Percentiles rank a stretch among this genome's conserved stretches.
phyloP scores from a whole-genome alignment of 2,888 invertebrate species.

The Alsophila aescularia region DNA sequence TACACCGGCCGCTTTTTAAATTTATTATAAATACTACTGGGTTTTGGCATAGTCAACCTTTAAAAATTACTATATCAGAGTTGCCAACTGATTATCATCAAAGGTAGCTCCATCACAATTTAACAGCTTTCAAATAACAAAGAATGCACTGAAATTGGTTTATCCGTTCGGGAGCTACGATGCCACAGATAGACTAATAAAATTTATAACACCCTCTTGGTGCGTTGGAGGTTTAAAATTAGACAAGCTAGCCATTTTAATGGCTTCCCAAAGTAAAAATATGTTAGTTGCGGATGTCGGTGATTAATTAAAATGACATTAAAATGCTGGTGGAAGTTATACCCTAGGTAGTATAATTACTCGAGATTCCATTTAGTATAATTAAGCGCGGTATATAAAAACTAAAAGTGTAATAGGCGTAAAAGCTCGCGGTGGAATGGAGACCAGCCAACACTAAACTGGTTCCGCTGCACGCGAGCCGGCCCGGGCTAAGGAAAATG shows the following conservation, averaged over 20 bases:
- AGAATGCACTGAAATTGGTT: too few species aligned
- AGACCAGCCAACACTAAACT: slow-evolving; percentile 69
- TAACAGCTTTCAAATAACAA: too few species aligned
- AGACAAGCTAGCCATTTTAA: slow-evolving; percentile 5
- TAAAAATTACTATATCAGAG: too few species aligned
- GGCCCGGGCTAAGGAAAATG: slow-evolving; percentile 74
- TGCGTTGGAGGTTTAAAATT: background rate
- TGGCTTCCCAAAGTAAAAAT: slow-evolving; percentile 15
- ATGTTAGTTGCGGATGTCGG: slow-evolving; percentile 26
- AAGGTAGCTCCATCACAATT: too few species aligned
- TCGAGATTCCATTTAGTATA: slow-evolving; percentile 51
- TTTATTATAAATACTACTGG: too few species aligned
- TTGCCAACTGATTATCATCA: too few species aligned
- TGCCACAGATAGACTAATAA: too few species aligned
- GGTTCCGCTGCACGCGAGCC: slow-evolving; percentile 81
- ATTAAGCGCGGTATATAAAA: slow-evolving; percentile 61
- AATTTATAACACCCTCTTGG: too few species aligned
- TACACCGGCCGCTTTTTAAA: slow-evolving; percentile 1
- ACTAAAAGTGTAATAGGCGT: slow-evolving; percentile 65
- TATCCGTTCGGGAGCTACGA: too few species aligned
- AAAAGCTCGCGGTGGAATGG: slow-evolving; percentile 70
- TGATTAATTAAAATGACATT: slow-evolving; percentile 41
- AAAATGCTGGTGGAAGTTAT: slow-evolving; percentile 44
- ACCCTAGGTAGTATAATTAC: slow-evolving; percentile 48
- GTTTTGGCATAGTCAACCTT: too few species aligned